A percentile compares a stretch with the other conserved stretches of the same genome.
Evolutionary conservation across 2,113 vertebrate species (phyloP).

Genomic region (Irena cyanogastra): DNA sequence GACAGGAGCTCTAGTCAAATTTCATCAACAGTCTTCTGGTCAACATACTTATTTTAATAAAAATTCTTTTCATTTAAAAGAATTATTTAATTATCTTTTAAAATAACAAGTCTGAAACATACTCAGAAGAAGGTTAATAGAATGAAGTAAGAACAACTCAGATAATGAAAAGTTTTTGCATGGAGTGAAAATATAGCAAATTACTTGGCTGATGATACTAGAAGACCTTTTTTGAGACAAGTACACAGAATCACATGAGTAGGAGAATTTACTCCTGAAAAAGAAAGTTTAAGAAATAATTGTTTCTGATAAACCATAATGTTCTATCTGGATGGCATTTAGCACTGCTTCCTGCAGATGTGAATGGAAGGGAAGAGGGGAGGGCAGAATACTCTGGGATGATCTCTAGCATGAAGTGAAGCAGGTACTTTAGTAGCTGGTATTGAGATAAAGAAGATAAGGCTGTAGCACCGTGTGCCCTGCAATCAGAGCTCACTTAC

Average conservation of each 20-base stretch:
- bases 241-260: neutral
- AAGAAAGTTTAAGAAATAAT: neutral
- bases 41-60: neutral
- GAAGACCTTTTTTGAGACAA: neutral
- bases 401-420: neutral
- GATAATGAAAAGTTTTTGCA: neutral
- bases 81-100: neutral
- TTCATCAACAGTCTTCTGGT: neutral
- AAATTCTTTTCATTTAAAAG: neutral
- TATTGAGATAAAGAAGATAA: neutral
- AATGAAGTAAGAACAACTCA: neutral
- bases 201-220: neutral
- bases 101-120: neutral
- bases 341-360: neutral
- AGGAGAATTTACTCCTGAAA: neutral
- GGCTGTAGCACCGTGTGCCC: neutral
- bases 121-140: neutral
- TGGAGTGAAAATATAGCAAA: neutral
- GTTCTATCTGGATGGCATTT: neutral
- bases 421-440: neutral
- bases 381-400: neutral
- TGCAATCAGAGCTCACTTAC: neutral
- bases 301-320: neutral
- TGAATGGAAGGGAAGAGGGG: neutral
- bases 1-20: conserved; percentile 1